phyloP scores from a whole-genome alignment of 2,113 vertebrate genomes.

The Alethe diademata region DNA sequence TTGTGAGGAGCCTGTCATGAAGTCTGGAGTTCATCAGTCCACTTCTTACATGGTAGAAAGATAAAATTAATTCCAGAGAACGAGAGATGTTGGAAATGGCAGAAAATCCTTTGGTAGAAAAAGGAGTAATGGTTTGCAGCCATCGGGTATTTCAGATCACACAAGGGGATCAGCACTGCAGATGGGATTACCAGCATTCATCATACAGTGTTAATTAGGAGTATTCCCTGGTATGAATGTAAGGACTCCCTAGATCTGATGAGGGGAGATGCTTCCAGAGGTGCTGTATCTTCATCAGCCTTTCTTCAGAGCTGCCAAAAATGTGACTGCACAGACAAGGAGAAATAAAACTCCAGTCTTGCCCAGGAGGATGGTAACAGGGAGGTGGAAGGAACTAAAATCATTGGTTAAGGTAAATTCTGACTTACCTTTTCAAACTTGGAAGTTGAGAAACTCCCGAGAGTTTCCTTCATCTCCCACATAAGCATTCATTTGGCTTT shows the following conservation, averaged over 20 bases:
- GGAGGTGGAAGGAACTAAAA: background rate
- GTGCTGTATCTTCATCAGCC: background rate
- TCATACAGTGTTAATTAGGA: background rate
- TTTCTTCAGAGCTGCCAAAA: background rate
- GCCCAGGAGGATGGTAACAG: background rate
- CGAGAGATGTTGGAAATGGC: background rate
- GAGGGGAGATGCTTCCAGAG: background rate
- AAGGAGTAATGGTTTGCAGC: slow-evolving; percentile 3
- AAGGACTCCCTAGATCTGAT: background rate
- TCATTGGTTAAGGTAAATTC: background rate
- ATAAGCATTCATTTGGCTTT: background rate
- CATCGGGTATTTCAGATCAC: background rate
- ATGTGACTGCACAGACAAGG: background rate
- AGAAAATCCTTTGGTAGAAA: background rate
- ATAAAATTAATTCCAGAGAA: slow-evolving; percentile 45
- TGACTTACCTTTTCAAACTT: background rate
- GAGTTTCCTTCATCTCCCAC: background rate
- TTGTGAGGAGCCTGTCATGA: background rate
- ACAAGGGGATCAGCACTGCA: background rate
- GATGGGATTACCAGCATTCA: background rate
- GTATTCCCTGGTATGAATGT: background rate
- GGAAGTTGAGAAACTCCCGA: background rate
- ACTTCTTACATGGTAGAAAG: background rate
- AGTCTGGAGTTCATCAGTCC: slow-evolving; percentile 44
- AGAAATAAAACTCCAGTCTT: background rate